Percentiles rank a stretch among this genome's conserved stretches.
Conservation (phyloP, 2,797 vertebrate genomes). For the Melopsittacus undulatus region DNA sequence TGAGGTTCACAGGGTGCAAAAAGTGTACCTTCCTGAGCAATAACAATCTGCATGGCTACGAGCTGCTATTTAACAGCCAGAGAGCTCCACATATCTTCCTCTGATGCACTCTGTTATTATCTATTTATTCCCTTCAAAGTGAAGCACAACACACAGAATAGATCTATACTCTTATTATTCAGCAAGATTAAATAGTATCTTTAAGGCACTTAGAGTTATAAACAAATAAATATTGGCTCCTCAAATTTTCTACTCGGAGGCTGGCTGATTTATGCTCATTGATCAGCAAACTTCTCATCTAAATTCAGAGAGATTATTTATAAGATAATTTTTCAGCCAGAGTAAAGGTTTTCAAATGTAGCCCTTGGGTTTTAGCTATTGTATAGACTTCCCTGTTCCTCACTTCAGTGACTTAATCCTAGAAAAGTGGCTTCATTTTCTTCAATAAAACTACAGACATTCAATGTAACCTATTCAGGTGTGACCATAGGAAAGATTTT, state of each 20-base stretch:
- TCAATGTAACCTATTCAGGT: not conserved
- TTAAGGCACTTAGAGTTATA: not conserved
- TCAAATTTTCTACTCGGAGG: not conserved
- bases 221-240: not conserved
- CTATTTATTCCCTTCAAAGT: not conserved
- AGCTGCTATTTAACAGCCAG: not conserved
- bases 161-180: not conserved
- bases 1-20: not conserved
- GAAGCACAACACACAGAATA: not conserved
- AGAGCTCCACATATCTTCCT: not conserved
- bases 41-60: not conserved
- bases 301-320: not conserved
- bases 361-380: not conserved
- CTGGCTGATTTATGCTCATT: not conserved
- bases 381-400: not conserved
- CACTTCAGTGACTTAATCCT: not conserved
- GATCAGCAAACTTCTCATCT: not conserved
- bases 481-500: not conserved
- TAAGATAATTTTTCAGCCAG: not conserved
- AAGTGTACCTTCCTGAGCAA: not conserved
- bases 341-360: not conserved
- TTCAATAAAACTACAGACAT: not conserved
- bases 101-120: not conserved
- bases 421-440: not conserved
- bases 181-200: not conserved